Conservation (phyloP, 2,888 invertebrate genomes). For the Caenorhabditis sp. region DNA sequence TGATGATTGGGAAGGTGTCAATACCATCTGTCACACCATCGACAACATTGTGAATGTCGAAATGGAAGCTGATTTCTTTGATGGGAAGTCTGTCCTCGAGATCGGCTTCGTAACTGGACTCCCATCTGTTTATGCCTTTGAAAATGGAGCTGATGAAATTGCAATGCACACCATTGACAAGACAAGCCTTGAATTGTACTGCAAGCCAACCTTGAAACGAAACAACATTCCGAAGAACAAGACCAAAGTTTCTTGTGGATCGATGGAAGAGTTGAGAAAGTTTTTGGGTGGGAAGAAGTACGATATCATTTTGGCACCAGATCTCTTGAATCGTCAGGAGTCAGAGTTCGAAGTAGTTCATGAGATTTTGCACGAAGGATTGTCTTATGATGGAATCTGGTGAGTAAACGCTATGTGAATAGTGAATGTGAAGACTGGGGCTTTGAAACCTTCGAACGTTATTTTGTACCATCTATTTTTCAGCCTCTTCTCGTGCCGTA, state of each 20-base stretch:
- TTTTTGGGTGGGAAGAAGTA: conserved; percentile 76
- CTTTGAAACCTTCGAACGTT: no score
- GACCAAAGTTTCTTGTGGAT: conserved; percentile 73
- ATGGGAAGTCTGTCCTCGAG: conserved; percentile 78
- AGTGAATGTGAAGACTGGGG: no score
- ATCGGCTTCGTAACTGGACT: conserved; percentile 81
- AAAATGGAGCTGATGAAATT: conserved; percentile 77
- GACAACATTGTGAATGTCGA: conserved; percentile 79
- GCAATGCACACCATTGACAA: conserved; percentile 73
- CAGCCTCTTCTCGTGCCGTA: conserved; percentile 78
- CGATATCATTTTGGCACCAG: conserved; percentile 81
- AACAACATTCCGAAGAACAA: conserved; percentile 77
- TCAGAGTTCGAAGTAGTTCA: conserved; percentile 76
- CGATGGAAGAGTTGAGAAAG: conserved; percentile 67
- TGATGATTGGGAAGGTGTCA: conserved; percentile 81
- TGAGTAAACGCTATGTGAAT: no score
- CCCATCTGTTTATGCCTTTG: conserved; percentile 79
- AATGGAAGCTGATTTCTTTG: conserved; percentile 78
- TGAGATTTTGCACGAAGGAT: conserved; percentile 74
- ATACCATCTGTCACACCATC: conserved; percentile 76
- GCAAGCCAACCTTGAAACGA: conserved; percentile 75
- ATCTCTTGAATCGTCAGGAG: conserved; percentile 75
- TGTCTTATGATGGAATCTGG: conserved; percentile 79
- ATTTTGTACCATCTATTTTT: conserved; percentile 28
- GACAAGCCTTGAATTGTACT: conserved; percentile 70